phyloP scores from a whole-genome alignment of 2,888 invertebrate genomes.

The Crioceris asparagi region DNA sequence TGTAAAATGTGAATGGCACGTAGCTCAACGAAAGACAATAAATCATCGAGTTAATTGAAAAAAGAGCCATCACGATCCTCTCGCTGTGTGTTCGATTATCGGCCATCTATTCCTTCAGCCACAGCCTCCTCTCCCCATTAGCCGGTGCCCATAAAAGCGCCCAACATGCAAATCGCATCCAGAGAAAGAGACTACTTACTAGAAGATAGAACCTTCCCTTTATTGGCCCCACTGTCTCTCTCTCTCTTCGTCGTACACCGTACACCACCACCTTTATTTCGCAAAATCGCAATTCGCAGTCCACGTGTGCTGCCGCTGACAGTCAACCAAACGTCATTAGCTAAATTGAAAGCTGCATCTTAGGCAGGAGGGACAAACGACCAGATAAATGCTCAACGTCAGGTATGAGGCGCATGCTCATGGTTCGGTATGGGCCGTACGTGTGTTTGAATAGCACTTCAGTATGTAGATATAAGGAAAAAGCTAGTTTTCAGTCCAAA shows the following conservation, averaged over 20 bases:
- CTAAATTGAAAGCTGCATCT: conserved; percentile 42
- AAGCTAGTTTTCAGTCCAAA: conserved; percentile 36
- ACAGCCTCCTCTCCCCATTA: too few relatives aligned
- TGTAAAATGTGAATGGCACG: too few relatives aligned
- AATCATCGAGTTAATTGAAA: too few relatives aligned
- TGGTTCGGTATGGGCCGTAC: conserved; percentile 24
- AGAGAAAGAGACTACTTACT: too few relatives aligned
- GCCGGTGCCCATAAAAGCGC: too few relatives aligned
- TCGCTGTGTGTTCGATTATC: too few relatives aligned
- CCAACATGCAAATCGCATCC: too few relatives aligned
- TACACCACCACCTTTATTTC: conserved; percentile 12
- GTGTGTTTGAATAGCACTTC: conserved; percentile 39
- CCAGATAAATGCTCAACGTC: conserved; percentile 19
- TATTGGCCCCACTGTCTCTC: neutral
- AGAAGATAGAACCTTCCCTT: too few relatives aligned
- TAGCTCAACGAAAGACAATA: too few relatives aligned
- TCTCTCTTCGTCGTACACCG: neutral
- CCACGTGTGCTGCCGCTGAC: conserved; percentile 37
- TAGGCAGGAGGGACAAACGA: conserved; percentile 32
- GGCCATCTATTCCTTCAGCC: too few relatives aligned
- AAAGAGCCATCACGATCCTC: too few relatives aligned
- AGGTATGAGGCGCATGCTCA: conserved; percentile 19
- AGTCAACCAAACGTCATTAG: conserved; percentile 41
- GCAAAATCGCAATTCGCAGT: conserved; percentile 35
- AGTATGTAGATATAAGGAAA: conserved; percentile 33